Evolutionary conservation across 2,797 vertebrate genomes (phyloP), one percentile per base, ranked within the genome.

Genomic region (Amblyopsis hoosieri): DNA sequence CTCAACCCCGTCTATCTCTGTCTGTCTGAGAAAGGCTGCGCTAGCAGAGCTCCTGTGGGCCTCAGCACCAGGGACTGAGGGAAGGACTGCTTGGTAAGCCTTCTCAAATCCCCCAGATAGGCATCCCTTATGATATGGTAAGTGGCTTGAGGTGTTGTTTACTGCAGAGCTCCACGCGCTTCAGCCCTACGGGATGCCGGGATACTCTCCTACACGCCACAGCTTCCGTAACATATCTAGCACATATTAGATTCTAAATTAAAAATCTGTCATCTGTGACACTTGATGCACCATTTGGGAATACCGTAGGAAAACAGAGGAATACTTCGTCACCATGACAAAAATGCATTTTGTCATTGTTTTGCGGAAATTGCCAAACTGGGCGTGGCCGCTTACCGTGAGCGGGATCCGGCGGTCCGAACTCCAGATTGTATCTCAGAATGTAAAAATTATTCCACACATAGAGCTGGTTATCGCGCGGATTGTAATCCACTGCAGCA

Each of bases 381-480:
- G 53, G 19, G 45, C 2, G 12, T 53, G 46, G 64, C 53, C 60
- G 73, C 93, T 94, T 96, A 99, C 97, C 97, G 91, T 98, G 96
- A 76, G 95, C 95, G 74, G 98, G 95, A 88, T 99, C 97, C 7
- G 97, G 97, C 29, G 96, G 96, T 76, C 95, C 96, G 62, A 99
- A 99, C 79, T 95, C 96, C 90, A 99, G 91, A 79, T 96, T 96
- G 70, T 99, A 99, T 71, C 96, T 90, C 85, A 99, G 94, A 82
- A 99, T 95, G 91, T 98, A 98, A 91, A 97, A 98, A 92, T 99
- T 99, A 94, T 99, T 99, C 98, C 98, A 99, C 67, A 99, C 98
- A 6, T 99, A 99, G 3, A 99, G 93, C 74, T 98, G 96, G 89
- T 99, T 99, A 86, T 99, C 98, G 88, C 97, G 90, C 64, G 98